Base-by-base conservation (phyloP, 2,888 invertebrate genomes). In the Dyspetes luteomarginatus region DNA sequence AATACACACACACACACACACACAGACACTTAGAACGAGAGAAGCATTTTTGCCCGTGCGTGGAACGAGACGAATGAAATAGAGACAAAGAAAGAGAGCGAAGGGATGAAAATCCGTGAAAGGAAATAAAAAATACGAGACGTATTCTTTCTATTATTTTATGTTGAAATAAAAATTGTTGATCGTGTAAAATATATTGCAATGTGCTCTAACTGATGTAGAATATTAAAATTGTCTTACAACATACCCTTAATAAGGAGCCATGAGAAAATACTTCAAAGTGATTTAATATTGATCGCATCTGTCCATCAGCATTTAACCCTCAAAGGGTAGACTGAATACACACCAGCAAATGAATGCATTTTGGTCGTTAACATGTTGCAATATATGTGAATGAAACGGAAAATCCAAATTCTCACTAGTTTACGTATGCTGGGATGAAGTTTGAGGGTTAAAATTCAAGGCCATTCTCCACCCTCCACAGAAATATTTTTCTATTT, bases 41-140 rank as follows among this genome's bases (percentile, higher is more conserved):
- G 41, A 12, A 62, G 36, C 36, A 56, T 41, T 71, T 60, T 28
- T 15, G 26, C 48, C 30, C 19, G 15, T 41, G 30, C 60, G 26
- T 17, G 43, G 22, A 56, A 48, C 15, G 62, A 67, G 19, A 60
- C 41, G 4, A 64, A 75, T 64, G 28, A 64, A 72, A 43, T 22
- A 36, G 41, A 30, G 71, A 45, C 78, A 80, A 81, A 67, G 73
- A 71, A 48, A 74, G 79, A 82, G 60, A 79, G 50, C 50, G 69
- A 72, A 64, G 64, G 50, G 58, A 68, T 58, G 65, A 24, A 52
- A 68, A 68, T 68, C 55, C 67, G 50, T 48, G 60, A 72, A 26
- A 45, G 30, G 28, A 43, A 45, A 30, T 55, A 74, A 64, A 43
- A 22, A 55, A 65, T 55, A 64, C 15, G 43, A 45, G 71, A 48